A percentile compares a stretch with the other conserved stretches of the same genome.
These are phyloP conservation scores for Crossocerus cetratus DNA, from an alignment of 2,888 invertebrate species.

Conservation along the genomic window DNA sequence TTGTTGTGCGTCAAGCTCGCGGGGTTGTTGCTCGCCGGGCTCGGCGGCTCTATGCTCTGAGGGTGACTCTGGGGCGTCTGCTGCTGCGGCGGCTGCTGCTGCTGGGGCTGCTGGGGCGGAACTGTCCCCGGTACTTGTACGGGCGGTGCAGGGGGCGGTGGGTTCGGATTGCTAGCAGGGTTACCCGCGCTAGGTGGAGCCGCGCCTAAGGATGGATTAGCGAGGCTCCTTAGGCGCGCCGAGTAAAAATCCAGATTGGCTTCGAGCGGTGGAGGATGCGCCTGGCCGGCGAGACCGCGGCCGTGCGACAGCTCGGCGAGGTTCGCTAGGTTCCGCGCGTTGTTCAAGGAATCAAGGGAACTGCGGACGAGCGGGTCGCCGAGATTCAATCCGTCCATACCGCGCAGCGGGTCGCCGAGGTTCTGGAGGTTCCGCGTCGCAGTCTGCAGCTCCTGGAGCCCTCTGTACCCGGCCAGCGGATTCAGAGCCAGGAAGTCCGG, in stretches of 20 bases:
- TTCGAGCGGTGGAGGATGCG: constrained; percentile 85
- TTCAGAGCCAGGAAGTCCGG: constrained; percentile 73
- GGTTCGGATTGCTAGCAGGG: constrained; percentile 85
- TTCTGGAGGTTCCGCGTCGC: constrained; percentile 74
- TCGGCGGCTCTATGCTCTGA: constrained; percentile 61
- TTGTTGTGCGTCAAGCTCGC: constrained; percentile 53
- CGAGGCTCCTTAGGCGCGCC: constrained; percentile 99
- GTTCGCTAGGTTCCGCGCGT: constrained; percentile 74
- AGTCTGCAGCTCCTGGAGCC: constrained; percentile 73
- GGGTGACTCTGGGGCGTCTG: constrained; percentile 69
- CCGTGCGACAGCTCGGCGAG: constrained; percentile 72
- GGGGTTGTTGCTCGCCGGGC: constrained; percentile 61
- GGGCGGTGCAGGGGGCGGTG: constrained; percentile 75
- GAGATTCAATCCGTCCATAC: constrained; percentile 73
- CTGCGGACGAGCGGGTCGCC: constrained; percentile 74
- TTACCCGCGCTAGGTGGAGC: constrained; percentile 85
- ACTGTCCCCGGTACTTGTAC: constrained; percentile 85
- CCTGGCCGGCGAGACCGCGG: constrained; percentile 67
- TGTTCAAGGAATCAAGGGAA: constrained; percentile 73
- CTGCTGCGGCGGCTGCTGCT: constrained; percentile 78
- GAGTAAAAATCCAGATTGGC: constrained; percentile 99
- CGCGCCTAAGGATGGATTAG: constrained; percentile 96
- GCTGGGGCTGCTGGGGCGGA: constrained; percentile 82
- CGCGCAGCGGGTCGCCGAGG: constrained; percentile 73
- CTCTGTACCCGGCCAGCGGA: constrained; percentile 72